Conservation (phyloP, 1,140 invertebrate species). For the Steinernema khuongi region DNA sequence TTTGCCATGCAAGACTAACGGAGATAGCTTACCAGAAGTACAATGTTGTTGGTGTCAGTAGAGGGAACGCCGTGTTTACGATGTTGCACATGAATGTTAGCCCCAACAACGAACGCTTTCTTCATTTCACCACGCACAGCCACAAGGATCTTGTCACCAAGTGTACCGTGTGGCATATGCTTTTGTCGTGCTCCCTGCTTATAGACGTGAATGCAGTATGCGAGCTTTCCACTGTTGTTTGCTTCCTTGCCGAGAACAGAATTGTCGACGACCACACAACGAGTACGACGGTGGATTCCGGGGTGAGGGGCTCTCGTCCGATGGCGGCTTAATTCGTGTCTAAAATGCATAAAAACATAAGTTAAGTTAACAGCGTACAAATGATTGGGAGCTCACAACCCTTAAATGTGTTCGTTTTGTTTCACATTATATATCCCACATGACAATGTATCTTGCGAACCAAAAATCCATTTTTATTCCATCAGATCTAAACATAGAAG, state of each 20-base stretch:
- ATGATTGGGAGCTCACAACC: no score
- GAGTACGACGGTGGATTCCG: conserved; percentile 64
- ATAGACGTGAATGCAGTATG: conserved; percentile 65
- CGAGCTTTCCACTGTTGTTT: conserved; percentile 84
- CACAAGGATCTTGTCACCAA: conserved; percentile 88
- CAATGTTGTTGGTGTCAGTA: conserved; percentile 93
- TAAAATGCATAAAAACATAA: conserved; percentile 23
- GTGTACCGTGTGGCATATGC: conserved; percentile 68
- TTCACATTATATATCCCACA: no score
- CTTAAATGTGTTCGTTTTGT: no score
- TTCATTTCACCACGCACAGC: conserved; percentile 94
- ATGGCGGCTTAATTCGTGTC: conserved; percentile 18
- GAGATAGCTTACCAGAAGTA: conserved; percentile 67
- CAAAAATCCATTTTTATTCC: background rate
- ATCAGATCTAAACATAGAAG: conserved; percentile 44
- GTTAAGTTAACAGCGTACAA: no score
- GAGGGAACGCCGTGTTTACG: conserved; percentile 78
- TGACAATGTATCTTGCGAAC: no score
- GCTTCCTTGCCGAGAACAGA: conserved; percentile 85
- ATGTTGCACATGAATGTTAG: conserved; percentile 69
- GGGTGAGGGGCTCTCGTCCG: background rate
- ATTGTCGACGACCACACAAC: conserved; percentile 88
- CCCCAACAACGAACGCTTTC: conserved; percentile 85
- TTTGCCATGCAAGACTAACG: background rate
- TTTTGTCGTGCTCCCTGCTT: conserved; percentile 53